Evolutionary conservation across 1,140 invertebrate genomes (phyloP), one percentile per base, ranked within the genome.

Genomic region (Temnothorax longispinosus): DNA sequence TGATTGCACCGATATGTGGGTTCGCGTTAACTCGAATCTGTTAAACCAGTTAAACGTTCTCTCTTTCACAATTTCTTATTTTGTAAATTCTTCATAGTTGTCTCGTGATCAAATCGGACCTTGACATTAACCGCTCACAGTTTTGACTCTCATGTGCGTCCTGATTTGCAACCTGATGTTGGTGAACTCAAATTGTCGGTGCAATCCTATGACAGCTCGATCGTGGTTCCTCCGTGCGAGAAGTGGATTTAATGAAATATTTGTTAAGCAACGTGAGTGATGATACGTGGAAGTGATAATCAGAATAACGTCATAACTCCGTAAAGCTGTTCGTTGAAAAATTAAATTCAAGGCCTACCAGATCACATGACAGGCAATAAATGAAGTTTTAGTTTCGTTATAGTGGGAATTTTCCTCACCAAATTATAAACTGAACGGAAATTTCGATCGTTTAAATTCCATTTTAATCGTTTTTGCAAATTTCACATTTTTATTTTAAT

Each of bases 181-280:
- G 18, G 2, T 7, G 54, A 35, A 38, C 15, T 77, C 21, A 4
- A 21, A 8, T 58, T 11, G 3, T 15, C 52, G 27, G 18, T 27
- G 60, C 76, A n/a, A 38, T 47, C 21, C 27, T 27, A 1, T 1
- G 27, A 27, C n/a, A 8, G 50, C 18, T 64, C 41, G 11, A 38
- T 32, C 4, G 8, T 60, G n/a, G 8, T 62, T 60, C 10, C 1
- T 47, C 11, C 18, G 41, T 35, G 32, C 10, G 27, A 78, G 11
- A 38, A 52, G 41, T 62, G 60, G 38, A 13, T 41, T 47, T 10
- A n/a, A 41, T 1, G 11, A 21, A 21, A 52, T 54, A 41, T 80
- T 80, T 69, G 15, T 27, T 32, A 13, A 81, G 38, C 44, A 15
- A 67, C 60, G 50, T 21, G 78, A 54, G 35, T 44, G 64, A 54